Base-by-base conservation (phyloP, 2,113 vertebrate species). In the Microcebus lehilahytsara region DNA sequence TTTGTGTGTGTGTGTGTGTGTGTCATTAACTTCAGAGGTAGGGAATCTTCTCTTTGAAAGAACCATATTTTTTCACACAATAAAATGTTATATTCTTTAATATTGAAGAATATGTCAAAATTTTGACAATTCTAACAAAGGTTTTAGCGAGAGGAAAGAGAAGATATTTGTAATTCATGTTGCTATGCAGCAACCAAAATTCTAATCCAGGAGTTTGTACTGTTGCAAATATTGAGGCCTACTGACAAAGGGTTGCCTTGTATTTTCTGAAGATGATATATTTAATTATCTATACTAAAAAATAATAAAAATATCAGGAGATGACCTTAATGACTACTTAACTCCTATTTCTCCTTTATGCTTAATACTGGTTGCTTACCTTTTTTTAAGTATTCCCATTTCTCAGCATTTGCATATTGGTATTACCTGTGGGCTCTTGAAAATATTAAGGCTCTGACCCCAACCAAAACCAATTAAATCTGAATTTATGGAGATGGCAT, bases 21-120 rank as follows among this genome's bases (percentile, higher is more conserved):
- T 66, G 1, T 20, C 14, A 9, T 51, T 23, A 86, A 69, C 30
- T 51, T 62, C 75, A 27, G n/a, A 51, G 32, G 17, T 78, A 22
- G 20, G 8, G 16, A 87, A 42, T 93, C 4, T 56, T 89, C 30
- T 86, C 32, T 79, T 22, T 86, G 9, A 89, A 89, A 96, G 71
- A 67, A 74, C 20, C 9, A 32, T 53, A 17, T 74, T 74, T 9
- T 8, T 95, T 83, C 74, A 8, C 32, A 84, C 0, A 85, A 53
- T 75, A 71, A 92, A 89, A 83, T 69, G 7, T 13, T 27, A 4
- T 30, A 69, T 83, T 13, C 86, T 89, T 97, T 94, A 79, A 94
- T 75, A 75, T 27, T 94, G 25, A 83, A 89, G 20, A 83, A 62
- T 56, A 6, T 66, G 62, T 74, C 51, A 90, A 67, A 85, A 22